Percentiles rank a stretch among this genome's conserved stretches.
Evolutionary conservation across 2,113 vertebrate genomes (phyloP).

Genomic region (Nothocercus julius): DNA sequence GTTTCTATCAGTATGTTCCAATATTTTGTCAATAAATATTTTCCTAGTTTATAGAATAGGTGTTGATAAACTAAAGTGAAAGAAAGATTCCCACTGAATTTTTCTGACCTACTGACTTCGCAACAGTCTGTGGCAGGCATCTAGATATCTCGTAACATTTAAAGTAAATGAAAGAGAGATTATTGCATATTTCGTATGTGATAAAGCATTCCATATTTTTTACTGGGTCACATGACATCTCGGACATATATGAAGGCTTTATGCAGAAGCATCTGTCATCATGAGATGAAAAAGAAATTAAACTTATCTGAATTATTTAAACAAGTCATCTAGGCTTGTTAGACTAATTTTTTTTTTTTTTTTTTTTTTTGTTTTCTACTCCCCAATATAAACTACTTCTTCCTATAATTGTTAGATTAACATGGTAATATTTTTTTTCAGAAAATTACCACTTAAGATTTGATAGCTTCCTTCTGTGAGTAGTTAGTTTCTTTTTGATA

Average conservation of each 20-base stretch:
- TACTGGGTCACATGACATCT: neutral
- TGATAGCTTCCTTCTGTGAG: neutral
- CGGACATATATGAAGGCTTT: neutral
- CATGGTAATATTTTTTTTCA: neutral
- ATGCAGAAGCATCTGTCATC: neutral
- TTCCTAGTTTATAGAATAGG: neutral
- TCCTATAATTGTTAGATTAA: neutral
- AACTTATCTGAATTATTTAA: neutral
- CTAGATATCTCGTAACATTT: neutral
- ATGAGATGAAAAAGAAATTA: neutral
- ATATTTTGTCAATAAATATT: neutral
- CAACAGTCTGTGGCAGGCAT: neutral
- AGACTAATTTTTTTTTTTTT: neutral
- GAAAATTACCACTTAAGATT: neutral
- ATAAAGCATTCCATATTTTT: neutral
- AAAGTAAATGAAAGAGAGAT: too few relatives aligned
- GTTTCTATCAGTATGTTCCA: neutral
- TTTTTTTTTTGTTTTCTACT: neutral
- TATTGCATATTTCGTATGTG: neutral
- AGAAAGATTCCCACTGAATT: neutral
- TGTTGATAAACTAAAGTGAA: neutral
- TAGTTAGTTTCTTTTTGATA: neutral
- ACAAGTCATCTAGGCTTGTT: neutral
- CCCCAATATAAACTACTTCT: fast-evolving
- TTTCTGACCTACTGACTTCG: neutral